These are phyloP conservation scores for Rhopalosiphum maidis DNA, from an alignment of 1,140 invertebrate species.

Conservation along the genomic window DNA sequence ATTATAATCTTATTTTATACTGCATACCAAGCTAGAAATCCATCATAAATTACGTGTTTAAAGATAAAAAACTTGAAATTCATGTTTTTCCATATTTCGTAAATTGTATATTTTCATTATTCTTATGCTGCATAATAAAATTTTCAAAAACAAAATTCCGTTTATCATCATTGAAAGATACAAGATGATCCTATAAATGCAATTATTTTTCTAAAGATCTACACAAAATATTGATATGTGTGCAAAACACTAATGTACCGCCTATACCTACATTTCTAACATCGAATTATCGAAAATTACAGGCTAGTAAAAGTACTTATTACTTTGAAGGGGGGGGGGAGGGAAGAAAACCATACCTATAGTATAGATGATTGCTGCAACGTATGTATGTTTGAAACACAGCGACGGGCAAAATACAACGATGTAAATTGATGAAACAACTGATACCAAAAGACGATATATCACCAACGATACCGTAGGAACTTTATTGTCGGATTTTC, in stretches of 20 bases:
- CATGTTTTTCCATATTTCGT: no score
- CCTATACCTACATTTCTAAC: background rate
- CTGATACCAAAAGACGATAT: background rate
- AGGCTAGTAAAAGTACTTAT: background rate
- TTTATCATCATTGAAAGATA: no score
- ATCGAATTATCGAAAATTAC: background rate
- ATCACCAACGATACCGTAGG: background rate
- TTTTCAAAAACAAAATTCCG: no score
- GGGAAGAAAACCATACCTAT: background rate
- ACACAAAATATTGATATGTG: background rate
- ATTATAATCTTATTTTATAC: background rate
- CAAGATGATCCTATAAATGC: no score
- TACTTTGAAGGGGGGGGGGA: background rate
- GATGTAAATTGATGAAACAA: background rate
- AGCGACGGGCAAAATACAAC: background rate
- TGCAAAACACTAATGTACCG: no score
- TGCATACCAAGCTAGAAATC: background rate
- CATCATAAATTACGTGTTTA: background rate
- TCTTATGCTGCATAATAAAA: no score
- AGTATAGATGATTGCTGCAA: background rate
- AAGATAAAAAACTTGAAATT: background rate
- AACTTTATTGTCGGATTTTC: background rate
- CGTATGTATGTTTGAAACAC: background rate
- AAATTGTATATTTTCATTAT: no score
- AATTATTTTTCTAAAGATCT: background rate